Evolutionary conservation across 2,797 vertebrate genomes (phyloP).

Genomic region (Micropoecilia bifurca): DNA sequence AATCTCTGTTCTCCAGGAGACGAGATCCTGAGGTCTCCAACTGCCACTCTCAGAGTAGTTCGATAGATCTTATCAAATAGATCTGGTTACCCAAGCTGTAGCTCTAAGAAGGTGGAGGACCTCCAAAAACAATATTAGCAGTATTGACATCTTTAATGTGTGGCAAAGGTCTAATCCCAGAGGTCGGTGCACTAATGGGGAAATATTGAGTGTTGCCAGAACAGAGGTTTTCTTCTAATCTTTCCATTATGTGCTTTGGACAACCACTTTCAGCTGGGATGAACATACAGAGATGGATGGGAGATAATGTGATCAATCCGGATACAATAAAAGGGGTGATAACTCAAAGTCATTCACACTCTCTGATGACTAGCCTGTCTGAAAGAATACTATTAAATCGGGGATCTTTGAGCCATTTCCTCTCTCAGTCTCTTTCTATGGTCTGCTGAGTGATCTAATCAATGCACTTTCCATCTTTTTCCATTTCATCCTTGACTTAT

Average conservation of each 20-base stretch:
- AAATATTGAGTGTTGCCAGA: constrained; percentile 84
- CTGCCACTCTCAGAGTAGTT: constrained; percentile 56
- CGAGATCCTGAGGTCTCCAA: constrained; percentile 48
- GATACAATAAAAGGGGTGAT: constrained; percentile 76
- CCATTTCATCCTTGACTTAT: constrained; percentile 68
- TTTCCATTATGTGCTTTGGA: constrained; percentile 75
- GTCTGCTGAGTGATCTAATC: constrained; percentile 70
- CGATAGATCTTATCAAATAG: constrained; percentile 70
- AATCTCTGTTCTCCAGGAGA: constrained; percentile 42
- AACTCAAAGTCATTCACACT: constrained; percentile 77
- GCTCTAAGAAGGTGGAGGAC: constrained; percentile 67
- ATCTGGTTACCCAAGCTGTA: constrained; percentile 71
- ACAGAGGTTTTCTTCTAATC: constrained; percentile 77
- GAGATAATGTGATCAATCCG: constrained; percentile 74
- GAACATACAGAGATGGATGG: constrained; percentile 63
- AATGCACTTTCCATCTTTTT: constrained; percentile 66
- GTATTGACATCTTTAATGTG: constrained; percentile 83
- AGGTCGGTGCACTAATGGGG: constrained; percentile 78
- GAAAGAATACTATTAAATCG: constrained; percentile 69
- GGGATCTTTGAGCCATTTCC: constrained; percentile 72
- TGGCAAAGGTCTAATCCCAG: constrained; percentile 81
- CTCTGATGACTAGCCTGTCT: constrained; percentile 58
- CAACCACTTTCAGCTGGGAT: constrained; percentile 69
- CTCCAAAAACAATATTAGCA: constrained; percentile 80
- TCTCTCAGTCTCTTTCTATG: constrained; percentile 50